These are phyloP conservation scores for Antheraea pernyi DNA, from an alignment of 1,140 invertebrate species.

Conservation along the genomic window DNA sequence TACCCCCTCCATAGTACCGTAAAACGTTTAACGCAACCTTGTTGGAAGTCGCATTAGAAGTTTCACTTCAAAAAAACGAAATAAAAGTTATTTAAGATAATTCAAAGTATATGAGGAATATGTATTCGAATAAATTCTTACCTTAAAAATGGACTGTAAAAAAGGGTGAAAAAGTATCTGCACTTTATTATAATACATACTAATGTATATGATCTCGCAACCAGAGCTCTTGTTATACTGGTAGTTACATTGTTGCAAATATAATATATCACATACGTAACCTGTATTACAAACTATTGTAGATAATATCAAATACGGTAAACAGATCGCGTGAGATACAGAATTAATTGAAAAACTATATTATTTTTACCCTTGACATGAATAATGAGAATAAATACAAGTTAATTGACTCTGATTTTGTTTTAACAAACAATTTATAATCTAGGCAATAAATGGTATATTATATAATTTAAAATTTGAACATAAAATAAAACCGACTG, in stretches of 20 bases:
- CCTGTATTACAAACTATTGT: background rate
- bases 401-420: background rate
- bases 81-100: too few species aligned
- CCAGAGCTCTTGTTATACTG: background rate
- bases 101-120: too few species aligned
- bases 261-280: background rate
- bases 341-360: background rate
- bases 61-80: too few species aligned
- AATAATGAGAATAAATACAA: background rate
- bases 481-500: too few species aligned
- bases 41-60: too few species aligned
- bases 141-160: too few species aligned
- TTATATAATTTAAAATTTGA: too few species aligned
- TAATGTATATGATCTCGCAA: too few species aligned
- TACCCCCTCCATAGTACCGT: too few species aligned
- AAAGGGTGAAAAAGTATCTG: background rate
- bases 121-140: too few species aligned
- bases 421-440: background rate
- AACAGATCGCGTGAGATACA: background rate
- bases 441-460: background rate
- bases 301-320: background rate
- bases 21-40: too few species aligned
- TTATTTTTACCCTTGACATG: background rate
- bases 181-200: background rate
- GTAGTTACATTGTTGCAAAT: background rate